A percentile compares a stretch with the other conserved stretches of the same genome.
Evolutionary conservation across 2,888 invertebrate genomes (phyloP).

Genomic region (Nomada goodeniana): DNA sequence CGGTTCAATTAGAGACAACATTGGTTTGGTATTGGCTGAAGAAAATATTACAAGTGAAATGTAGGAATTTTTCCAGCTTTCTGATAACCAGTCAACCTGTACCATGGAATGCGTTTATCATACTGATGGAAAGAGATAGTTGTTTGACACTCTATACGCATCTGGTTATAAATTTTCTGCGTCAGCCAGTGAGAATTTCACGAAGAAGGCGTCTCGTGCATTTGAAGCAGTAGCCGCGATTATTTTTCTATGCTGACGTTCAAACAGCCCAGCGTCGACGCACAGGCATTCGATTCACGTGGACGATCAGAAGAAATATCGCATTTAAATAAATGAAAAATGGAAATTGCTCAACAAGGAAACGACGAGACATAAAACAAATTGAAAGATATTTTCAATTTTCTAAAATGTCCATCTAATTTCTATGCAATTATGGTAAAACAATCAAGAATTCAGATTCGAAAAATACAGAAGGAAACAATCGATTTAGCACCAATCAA

Average conservation of each 20-base stretch:
- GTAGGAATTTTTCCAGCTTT: not conserved
- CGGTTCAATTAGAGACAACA: no score
- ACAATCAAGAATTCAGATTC: not conserved
- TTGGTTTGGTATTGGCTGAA: no score
- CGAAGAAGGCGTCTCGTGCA: slow-evolving; percentile 4
- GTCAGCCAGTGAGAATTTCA: not conserved
- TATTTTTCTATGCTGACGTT: slow-evolving; percentile 1
- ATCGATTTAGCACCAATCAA: no score
- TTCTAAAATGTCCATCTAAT: no score
- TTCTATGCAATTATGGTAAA: not conserved
- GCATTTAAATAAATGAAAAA: not conserved
- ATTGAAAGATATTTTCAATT: not conserved
- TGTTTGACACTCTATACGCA: slow-evolving; percentile 15
- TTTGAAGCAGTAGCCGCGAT: slow-evolving; percentile 2
- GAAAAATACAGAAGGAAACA: no score
- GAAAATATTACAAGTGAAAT: not conserved
- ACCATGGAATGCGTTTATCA: not conserved
- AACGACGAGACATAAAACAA: not conserved
- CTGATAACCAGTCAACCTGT: not conserved
- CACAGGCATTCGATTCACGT: not conserved
- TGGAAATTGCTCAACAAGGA: not conserved
- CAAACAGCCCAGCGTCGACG: not conserved
- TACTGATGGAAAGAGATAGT: slow-evolving; percentile 24
- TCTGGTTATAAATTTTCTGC: slow-evolving; percentile 41
- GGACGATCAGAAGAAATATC: not conserved